Evolutionary conservation across 2,797 vertebrate genomes (phyloP).

Genomic region (Neosalanx taihuensis): DNA sequence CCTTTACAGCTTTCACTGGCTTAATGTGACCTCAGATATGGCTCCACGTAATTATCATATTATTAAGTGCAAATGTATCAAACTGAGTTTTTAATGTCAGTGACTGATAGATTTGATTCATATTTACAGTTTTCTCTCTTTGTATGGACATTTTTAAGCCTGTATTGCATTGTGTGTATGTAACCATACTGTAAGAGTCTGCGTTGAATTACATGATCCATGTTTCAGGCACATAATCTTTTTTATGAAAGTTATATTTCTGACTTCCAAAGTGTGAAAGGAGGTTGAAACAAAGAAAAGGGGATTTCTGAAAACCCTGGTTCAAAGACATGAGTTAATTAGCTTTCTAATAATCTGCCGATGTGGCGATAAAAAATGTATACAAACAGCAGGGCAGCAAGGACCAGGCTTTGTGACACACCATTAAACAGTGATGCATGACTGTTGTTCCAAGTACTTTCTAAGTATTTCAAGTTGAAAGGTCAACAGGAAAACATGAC

Average conservation of each 20-base stretch:
- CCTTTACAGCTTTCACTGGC: constrained; percentile 31
- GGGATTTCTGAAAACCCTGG: constrained; percentile 36
- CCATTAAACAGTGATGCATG: constrained; percentile 73
- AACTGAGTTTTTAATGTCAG: background rate
- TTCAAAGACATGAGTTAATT: constrained; percentile 70
- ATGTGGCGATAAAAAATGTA: constrained; percentile 71
- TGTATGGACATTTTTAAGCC: background rate
- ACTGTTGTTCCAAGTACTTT: constrained; percentile 41
- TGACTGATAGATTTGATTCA: background rate
- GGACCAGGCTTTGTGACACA: constrained; percentile 52
- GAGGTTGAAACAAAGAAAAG: constrained; percentile 45
- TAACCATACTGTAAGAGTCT: constrained; percentile 31
- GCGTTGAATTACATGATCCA: constrained; percentile 61
- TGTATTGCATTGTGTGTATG: background rate
- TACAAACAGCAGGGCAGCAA: constrained; percentile 40
- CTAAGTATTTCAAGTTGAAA: constrained; percentile 64
- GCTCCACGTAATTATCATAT: background rate
- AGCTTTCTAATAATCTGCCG: constrained; percentile 71
- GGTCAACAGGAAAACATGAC: constrained; percentile 62
- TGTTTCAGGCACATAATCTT: constrained; percentile 32
- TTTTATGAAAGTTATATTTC: constrained; percentile 48
- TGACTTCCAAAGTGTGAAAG: constrained; percentile 41
- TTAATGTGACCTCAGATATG: constrained; percentile 29
- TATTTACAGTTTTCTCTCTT: background rate
- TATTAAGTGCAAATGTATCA: too few relatives aligned